Evolutionary conservation across 2,113 vertebrate genomes (phyloP).

Genomic region (Hippoglossus stenolepis): DNA sequence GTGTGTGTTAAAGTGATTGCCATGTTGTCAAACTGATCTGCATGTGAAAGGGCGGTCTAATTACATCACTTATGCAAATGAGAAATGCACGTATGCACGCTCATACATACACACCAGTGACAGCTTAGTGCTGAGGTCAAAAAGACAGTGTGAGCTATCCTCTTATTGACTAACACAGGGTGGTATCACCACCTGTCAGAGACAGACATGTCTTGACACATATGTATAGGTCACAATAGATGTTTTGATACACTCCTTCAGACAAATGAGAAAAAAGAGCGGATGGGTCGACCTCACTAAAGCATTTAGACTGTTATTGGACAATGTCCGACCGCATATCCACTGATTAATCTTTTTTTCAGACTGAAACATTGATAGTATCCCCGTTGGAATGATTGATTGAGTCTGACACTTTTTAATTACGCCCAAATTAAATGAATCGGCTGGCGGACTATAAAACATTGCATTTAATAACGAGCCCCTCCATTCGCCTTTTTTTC

Average conservation of each 20-base stretch:
- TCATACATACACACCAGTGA: conserved; percentile 55
- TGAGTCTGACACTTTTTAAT: conserved; percentile 84
- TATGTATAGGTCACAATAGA: conserved; percentile 28
- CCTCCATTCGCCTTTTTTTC: conserved; percentile 67
- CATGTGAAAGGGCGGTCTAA: conserved; percentile 81
- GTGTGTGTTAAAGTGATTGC: conserved; percentile 75
- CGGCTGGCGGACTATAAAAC: conserved; percentile 81
- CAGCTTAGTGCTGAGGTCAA: conserved; percentile 62
- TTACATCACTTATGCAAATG: conserved; percentile 82
- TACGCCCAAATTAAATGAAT: conserved; percentile 83
- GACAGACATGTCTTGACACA: conserved; percentile 40
- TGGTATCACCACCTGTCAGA: conserved; percentile 67
- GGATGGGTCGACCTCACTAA: conserved; percentile 61
- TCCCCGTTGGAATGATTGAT: conserved; percentile 79
- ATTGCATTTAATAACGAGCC: conserved; percentile 81
- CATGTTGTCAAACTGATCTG: conserved; percentile 81
- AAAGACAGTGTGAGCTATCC: conserved; percentile 56
- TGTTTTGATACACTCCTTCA: conserved; percentile 53
- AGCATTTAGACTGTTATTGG: conserved; percentile 73
- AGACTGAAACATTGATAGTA: conserved; percentile 78
- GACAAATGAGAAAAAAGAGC: conserved; percentile 44
- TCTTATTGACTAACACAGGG: conserved; percentile 54
- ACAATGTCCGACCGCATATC: conserved; percentile 64
- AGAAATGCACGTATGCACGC: conserved; percentile 43
- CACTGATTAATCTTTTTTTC: conserved; percentile 70